Evolutionary conservation across 2,113 vertebrate genomes (phyloP).

Genomic region (Seriola aureovittata): DNA sequence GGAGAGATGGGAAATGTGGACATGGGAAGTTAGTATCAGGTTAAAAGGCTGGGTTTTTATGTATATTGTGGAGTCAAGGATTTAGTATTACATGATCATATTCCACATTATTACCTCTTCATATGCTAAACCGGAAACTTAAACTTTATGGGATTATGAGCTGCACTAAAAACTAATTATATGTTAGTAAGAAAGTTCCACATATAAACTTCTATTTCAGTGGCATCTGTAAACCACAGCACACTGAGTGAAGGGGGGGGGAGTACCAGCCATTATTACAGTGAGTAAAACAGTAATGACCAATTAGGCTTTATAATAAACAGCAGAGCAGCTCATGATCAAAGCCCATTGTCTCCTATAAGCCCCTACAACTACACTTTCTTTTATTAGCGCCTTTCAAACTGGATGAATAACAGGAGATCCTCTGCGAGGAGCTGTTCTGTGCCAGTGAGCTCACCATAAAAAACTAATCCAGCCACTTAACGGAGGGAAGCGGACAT

Average conservation of each 20-base stretch:
- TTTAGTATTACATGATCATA: slow-evolving; percentile 15
- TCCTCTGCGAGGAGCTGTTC: slow-evolving; percentile 51
- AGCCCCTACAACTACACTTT: slow-evolving; percentile 54
- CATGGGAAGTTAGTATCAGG: neutral
- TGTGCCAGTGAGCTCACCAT: slow-evolving; percentile 58
- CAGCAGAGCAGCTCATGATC: slow-evolving; percentile 54
- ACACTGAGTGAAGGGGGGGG: slow-evolving; percentile 20
- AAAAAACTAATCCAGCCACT: slow-evolving; percentile 78
- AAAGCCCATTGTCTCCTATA: slow-evolving; percentile 47
- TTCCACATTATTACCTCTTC: slow-evolving; percentile 5
- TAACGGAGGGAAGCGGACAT: slow-evolving; percentile 64
- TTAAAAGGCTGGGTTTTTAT: neutral
- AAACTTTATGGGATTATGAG: slow-evolving; percentile 34
- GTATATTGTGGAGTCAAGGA: neutral
- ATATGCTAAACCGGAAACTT: slow-evolving; percentile 14
- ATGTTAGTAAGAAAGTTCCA: slow-evolving; percentile 33
- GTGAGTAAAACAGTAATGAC: slow-evolving; percentile 70
- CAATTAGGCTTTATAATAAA: slow-evolving; percentile 65
- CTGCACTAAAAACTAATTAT: slow-evolving; percentile 41
- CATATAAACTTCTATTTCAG: slow-evolving; percentile 38
- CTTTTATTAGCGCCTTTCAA: slow-evolving; percentile 69
- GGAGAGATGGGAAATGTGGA: neutral
- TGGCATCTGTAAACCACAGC: slow-evolving; percentile 43
- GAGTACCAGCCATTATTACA: slow-evolving; percentile 55
- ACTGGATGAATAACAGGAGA: slow-evolving; percentile 61